Percentiles rank a stretch among this genome's conserved stretches.
Evolutionary conservation across 35 echinoderm and acorn worm genomes (phyloP).

Genomic region (Antedon bifida): DNA sequence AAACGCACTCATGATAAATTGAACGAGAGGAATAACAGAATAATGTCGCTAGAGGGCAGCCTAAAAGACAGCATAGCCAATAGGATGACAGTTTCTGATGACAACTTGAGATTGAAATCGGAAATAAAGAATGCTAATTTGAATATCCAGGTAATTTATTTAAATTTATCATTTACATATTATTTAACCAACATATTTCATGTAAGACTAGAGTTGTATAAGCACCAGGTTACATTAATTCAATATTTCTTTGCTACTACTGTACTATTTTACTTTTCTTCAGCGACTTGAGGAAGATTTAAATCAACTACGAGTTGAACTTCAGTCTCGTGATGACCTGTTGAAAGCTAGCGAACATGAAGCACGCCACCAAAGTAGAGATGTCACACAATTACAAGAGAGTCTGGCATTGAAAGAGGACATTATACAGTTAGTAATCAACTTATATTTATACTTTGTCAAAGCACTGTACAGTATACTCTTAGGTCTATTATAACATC

Average conservation of each 20-base stretch:
- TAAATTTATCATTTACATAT: no score
- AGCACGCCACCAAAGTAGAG: background rate
- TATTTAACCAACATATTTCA: no score
- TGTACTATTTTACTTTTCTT: background rate
- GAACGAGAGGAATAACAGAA: constrained; percentile 54
- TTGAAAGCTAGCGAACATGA: constrained; percentile 18
- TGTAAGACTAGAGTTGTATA: no score
- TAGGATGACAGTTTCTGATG: constrained; percentile 18
- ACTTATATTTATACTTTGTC: background rate
- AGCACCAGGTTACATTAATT: no score
- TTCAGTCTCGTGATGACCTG: constrained; percentile 31
- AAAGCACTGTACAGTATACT: no score
- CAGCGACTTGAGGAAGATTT: constrained; percentile 32
- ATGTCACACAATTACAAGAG: constrained; percentile 18
- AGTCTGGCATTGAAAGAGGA: constrained; percentile 24
- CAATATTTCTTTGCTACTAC: no score
- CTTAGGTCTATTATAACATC: no score
- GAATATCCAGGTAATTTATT: constrained; percentile 26
- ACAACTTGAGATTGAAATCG: constrained; percentile 17
- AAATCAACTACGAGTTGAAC: constrained; percentile 6
- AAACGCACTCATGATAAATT: constrained; percentile 69
- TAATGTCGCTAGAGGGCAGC: constrained; percentile 42
- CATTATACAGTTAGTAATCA: constrained; percentile 21
- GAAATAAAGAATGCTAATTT: constrained; percentile 15
- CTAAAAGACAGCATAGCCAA: constrained; percentile 23